Base-by-base conservation (phyloP, 1,140 invertebrate species). In the Cardiocondyla obscurior region DNA sequence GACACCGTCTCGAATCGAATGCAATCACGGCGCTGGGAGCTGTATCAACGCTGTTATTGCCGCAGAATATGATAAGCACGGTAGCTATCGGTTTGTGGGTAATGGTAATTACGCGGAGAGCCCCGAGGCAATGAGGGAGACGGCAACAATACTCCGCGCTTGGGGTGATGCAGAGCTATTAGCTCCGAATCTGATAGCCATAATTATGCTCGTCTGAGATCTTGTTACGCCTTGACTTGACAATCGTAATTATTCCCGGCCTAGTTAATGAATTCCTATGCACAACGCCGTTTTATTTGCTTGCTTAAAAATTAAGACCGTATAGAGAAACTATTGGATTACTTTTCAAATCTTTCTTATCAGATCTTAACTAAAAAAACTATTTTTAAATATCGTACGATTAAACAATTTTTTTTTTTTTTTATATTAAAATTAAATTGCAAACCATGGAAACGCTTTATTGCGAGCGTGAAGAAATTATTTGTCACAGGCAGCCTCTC, bases 81-180 rank as follows among this genome's bases (percentile, higher is more conserved):
- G 79, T 55, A 67, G 83, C 83, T 85, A 90, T 90, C 90, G 89
- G 90, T 84, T 90, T 87, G 85, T 83, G 85, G 90, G 82, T 90
- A 90, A 91, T 91, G 90, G 90, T 91, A 91, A 91, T 91, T 91
- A 91, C 90, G 88, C 64, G 62, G 79, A 86, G 87, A 87, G 84
- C 85, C 90, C 67, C 42, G 60, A 85, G 90, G 90, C 90, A 85
- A 85, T 70, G 51, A 81, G 81, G 67, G 83, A 89, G 82, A 86
- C 82, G 88, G 86, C 74, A 89, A 90, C 88, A 87, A 90, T 90
- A 89, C 86, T 57, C 88, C 57, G 55, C 67, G 81, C 53, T 79
- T 58, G 53, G 84, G 72, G 85, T 89, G 86, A 89, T 77, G 82
- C 88, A 57, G 77, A 89, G 88, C 85, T 89, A 88, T 90, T 90